phyloP scores from a whole-genome alignment of 2,113 vertebrate species.

The Nannospalax galili region DNA sequence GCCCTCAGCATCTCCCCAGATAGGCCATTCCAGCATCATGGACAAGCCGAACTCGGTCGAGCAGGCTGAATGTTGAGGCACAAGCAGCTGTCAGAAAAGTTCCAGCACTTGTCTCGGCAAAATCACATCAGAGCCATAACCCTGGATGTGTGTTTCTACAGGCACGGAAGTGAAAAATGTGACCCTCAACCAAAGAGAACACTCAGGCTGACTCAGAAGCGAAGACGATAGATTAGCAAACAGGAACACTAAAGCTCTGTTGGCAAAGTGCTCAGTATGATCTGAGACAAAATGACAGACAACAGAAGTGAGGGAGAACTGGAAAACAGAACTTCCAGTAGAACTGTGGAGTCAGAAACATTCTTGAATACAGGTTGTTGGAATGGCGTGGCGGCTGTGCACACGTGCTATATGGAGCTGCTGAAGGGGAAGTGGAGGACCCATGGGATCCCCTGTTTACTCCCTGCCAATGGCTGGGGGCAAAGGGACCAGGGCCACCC shows the following conservation, averaged over 20 bases:
- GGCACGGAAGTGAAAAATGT: not conserved
- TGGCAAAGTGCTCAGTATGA: not conserved
- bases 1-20: not conserved
- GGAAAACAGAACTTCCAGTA: not conserved
- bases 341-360: not conserved
- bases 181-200: not conserved
- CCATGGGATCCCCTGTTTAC: rapidly evolving
- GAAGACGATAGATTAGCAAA: not conserved
- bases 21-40: not conserved
- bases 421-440: not conserved
- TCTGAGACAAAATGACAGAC: not conserved
- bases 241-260: not conserved
- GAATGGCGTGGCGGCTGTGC: too few species aligned
- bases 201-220: not conserved
- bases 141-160: not conserved
- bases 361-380: not conserved
- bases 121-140: not conserved
- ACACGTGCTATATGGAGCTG: not conserved
- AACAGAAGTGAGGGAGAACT: not conserved
- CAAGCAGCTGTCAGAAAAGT: not conserved
- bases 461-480: rapidly evolving
- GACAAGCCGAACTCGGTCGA: too few species aligned
- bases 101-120: not conserved
- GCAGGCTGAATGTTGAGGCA: not conserved
- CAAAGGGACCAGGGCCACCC: not conserved